Evolutionary conservation across 2,888 invertebrate genomes (phyloP).

Genomic region (Orthosia gracilis): DNA sequence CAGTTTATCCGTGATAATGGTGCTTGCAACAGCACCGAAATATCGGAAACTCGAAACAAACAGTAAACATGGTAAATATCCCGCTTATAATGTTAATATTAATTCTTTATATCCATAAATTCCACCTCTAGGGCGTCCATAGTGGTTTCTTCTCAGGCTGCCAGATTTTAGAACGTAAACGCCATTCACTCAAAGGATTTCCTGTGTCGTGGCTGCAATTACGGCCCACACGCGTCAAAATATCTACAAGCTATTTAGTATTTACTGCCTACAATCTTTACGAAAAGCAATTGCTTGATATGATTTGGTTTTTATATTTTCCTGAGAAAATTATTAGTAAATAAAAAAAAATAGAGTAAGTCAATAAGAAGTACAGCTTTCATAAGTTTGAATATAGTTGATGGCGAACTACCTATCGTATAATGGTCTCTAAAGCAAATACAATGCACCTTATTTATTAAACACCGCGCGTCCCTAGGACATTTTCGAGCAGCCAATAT

Average conservation of each 20-base stretch:
- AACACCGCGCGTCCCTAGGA: background rate
- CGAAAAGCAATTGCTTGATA: background rate
- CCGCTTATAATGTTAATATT: too few relatives aligned
- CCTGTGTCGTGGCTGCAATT: slow-evolving; percentile 35
- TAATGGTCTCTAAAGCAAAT: too few relatives aligned
- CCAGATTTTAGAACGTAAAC: slow-evolving; percentile 38
- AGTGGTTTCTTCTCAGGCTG: slow-evolving; percentile 19
- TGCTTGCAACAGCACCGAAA: too few relatives aligned
- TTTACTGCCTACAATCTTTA: slow-evolving; percentile 17
- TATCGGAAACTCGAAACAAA: too few relatives aligned
- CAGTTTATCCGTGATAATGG: too few relatives aligned
- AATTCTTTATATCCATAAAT: background rate
- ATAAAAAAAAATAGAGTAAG: too few relatives aligned
- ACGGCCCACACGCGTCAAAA: slow-evolving; percentile 44
- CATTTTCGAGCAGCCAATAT: background rate
- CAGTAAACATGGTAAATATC: too few relatives aligned
- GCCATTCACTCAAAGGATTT: slow-evolving; percentile 42
- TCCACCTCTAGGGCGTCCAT: background rate
- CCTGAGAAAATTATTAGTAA: background rate
- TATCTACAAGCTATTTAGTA: slow-evolving; percentile 3
- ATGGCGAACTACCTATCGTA: background rate
- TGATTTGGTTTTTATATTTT: background rate
- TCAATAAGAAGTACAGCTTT: background rate
- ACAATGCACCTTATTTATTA: too few relatives aligned
- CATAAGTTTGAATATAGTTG: background rate